Evolutionary conservation across 2,888 invertebrate species (phyloP), one percentile per base, ranked within the genome.

Genomic region (Sesamia inferens): DNA sequence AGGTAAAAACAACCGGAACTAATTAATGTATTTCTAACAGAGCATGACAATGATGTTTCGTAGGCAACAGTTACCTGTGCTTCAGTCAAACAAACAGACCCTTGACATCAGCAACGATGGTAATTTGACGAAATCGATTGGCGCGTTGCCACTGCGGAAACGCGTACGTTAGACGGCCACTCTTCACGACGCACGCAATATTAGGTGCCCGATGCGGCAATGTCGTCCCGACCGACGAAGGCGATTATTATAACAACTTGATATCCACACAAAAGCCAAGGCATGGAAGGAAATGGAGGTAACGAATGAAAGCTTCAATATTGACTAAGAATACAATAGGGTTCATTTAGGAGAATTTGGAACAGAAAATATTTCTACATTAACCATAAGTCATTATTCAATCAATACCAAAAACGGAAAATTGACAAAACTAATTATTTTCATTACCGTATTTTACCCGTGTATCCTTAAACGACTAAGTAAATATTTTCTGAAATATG

Each of bases 91-190:
- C 77, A 85, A 88, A 87, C 84, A 85, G 78, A 88, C 89, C 90
- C 89, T 91, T 91, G 87, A 80, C 76, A 75, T 58, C 76, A 13
- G 79, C 31, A 79, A 73, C 74, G 72, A 67, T 80, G 82, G 84
- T 85, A 87, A 88, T 81, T 91, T 89, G 85, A 88, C 83, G 85
- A 89, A 89, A 92, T 91, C 90, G 91, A 91, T 93, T 93, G 93
- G 93, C 92, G 83, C 67, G 72, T 68, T 90, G 92, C 93, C 85
- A 80, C 71, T 16, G n/a, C 65, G 54, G 48, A 66, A 68, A 68
- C 73, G 79, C 67, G n/a, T n/a, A 47, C 59, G 71, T 74, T 70
- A 73, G 66, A 69, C 61, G 59, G 61, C 61, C 31, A 68, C 55
- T 62, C 55, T 31, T 59, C 70, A 57, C 66, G 42, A 42, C 66